Evolutionary conservation across 2,797 vertebrate genomes (phyloP).

Genomic region (Eurystomus glaucurus): DNA sequence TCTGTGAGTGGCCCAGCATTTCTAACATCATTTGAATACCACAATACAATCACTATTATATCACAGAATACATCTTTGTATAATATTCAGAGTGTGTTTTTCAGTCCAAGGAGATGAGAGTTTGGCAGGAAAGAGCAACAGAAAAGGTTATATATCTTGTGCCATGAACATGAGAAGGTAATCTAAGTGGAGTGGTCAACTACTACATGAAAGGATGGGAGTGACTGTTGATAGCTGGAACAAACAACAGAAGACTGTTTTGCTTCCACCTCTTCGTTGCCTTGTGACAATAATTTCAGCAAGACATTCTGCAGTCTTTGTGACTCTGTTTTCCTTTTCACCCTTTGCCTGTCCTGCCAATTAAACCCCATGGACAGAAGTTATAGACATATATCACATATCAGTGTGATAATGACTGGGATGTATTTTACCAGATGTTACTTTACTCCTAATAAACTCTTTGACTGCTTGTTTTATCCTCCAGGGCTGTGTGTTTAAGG

Average conservation of each 20-base stretch:
- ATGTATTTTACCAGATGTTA: background rate
- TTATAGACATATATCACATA: background rate
- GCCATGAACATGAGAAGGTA: background rate
- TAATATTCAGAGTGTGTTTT: background rate
- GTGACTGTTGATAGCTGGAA: rapidly evolving
- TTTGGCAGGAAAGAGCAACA: background rate
- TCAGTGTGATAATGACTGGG: background rate
- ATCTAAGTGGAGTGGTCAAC: background rate
- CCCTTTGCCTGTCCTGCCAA: background rate
- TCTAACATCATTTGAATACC: rapidly evolving
- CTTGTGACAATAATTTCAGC: background rate
- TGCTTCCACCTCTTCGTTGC: background rate
- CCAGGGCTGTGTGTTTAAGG: background rate
- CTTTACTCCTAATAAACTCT: background rate
- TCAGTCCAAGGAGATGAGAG: background rate
- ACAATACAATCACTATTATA: background rate
- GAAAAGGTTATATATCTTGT: background rate
- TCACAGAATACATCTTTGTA: background rate
- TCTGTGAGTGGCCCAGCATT: background rate
- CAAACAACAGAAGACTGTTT: background rate
- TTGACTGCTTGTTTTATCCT: background rate
- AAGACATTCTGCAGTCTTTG: background rate
- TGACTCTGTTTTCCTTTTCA: background rate
- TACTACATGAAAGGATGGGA: background rate
- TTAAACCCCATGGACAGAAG: background rate